These are phyloP conservation scores for Catharus ustulatus DNA, from an alignment of 2,797 vertebrate species.

Conservation along the genomic window DNA sequence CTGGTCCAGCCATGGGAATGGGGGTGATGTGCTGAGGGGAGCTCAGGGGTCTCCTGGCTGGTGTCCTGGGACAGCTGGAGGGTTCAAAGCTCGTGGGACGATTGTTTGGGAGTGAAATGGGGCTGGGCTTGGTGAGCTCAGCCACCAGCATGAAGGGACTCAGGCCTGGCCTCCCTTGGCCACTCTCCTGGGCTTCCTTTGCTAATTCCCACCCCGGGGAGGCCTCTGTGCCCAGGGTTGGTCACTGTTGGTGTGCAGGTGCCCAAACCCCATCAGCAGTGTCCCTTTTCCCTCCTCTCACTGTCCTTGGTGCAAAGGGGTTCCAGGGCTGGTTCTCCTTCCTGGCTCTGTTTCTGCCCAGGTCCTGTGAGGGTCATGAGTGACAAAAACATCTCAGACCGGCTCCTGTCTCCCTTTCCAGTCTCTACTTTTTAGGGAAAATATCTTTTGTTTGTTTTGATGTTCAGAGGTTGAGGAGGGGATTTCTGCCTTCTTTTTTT, in stretches of 20 bases:
- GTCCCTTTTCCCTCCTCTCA: rapidly evolving
- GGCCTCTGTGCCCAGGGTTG: neutral
- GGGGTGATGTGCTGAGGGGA: neutral
- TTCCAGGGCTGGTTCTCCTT: neutral
- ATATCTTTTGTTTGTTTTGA: neutral
- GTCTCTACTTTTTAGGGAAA: neutral
- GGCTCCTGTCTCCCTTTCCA: neutral
- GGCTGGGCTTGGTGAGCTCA: too few relatives aligned
- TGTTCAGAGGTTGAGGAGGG: rapidly evolving
- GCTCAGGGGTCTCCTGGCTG: neutral
- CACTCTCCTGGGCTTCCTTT: rapidly evolving
- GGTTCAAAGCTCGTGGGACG: rapidly evolving
- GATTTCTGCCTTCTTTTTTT: neutral
- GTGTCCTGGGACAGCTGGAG: neutral
- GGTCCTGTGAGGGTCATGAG: rapidly evolving
- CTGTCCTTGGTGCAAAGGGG: neutral
- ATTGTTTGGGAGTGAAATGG: neutral
- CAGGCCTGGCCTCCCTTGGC: neutral
- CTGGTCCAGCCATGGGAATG: neutral
- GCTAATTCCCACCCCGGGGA: neutral
- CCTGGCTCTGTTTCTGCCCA: neutral
- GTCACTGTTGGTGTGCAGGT: neutral
- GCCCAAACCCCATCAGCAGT: neutral
- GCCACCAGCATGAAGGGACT: neutral
- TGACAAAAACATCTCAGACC: neutral